A percentile compares a stretch with the other conserved stretches of the same genome.
Evolutionary conservation across 1,140 invertebrate species (phyloP).

Genomic region (Panagrolaimus sp.): DNA sequence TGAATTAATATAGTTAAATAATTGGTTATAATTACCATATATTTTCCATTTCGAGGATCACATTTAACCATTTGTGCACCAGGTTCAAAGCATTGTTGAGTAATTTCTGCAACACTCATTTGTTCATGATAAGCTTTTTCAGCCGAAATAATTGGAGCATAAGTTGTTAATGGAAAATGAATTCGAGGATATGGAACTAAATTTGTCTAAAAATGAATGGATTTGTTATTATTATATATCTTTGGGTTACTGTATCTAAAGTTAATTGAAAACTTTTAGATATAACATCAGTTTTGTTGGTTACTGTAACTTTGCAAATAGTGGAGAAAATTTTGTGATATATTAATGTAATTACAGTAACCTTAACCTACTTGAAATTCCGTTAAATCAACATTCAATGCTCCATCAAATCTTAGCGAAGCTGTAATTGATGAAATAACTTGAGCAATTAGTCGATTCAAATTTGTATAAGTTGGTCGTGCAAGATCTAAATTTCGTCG

Average conservation of each 20-base stretch:
- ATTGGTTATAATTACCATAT: too few species aligned
- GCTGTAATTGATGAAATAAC: constrained; percentile 65
- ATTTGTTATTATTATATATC: too few species aligned
- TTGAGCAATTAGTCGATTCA: constrained; percentile 64
- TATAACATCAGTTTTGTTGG: too few species aligned
- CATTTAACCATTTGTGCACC: constrained; percentile 80
- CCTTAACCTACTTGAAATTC: constrained; percentile 63
- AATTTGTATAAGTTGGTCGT: constrained; percentile 69
- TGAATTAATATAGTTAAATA: too few species aligned
- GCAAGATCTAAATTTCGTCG: constrained; percentile 39
- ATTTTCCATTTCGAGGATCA: constrained; percentile 49
- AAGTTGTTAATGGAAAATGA: constrained; percentile 68
- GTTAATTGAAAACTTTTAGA: too few species aligned
- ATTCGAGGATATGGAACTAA: constrained; percentile 64
- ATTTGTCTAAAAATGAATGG: constrained; percentile 62
- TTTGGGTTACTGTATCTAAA: too few species aligned
- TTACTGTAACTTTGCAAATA: too few species aligned
- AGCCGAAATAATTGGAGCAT: constrained; percentile 57
- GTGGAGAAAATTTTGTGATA: too few species aligned
- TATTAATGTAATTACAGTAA: too few species aligned
- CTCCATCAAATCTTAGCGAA: constrained; percentile 69
- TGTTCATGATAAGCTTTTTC: constrained; percentile 79
- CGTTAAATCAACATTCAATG: constrained; percentile 68
- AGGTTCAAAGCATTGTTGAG: constrained; percentile 78
- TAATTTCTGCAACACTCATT: constrained; percentile 69